These are phyloP conservation scores for Alauda arvensis DNA, from an alignment of 2,797 vertebrate species.

Conservation along the genomic window DNA sequence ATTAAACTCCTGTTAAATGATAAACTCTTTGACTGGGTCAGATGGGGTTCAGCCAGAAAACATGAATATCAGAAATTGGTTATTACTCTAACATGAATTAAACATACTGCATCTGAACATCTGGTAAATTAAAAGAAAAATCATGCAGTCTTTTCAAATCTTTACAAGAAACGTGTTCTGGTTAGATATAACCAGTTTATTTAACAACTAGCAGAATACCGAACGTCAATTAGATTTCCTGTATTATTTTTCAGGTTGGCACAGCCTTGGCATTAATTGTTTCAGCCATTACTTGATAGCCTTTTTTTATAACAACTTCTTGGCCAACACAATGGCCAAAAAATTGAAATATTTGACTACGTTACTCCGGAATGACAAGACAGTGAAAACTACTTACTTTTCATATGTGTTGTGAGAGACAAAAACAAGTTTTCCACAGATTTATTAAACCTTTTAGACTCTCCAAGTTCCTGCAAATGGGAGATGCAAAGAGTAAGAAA, in stretches of 20 bases:
- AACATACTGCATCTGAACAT: neutral
- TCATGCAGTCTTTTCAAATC: neutral
- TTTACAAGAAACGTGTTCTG: neutral
- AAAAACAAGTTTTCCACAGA: conserved; percentile 87
- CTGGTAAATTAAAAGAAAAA: neutral
- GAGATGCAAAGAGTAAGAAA: conserved; percentile 5
- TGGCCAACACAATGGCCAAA: neutral
- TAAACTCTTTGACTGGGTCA: neutral
- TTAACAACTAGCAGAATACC: neutral
- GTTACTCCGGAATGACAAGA: neutral
- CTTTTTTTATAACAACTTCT: neutral
- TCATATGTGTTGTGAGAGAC: conserved; percentile 80
- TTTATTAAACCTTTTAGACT: conserved; percentile 80
- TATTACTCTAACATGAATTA: neutral
- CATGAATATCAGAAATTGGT: neutral
- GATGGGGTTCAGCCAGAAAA: neutral
- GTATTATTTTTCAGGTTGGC: neutral
- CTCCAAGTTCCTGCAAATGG: conserved; percentile 72
- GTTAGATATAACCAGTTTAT: neutral
- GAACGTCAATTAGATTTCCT: neutral
- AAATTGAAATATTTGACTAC: neutral
- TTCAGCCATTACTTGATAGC: neutral
- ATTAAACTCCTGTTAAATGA: neutral
- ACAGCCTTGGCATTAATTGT: neutral
- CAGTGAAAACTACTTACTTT: conserved; percentile 77